phyloP scores from a whole-genome alignment of 2,797 vertebrate genomes.

The Dallia pectoralis region DNA sequence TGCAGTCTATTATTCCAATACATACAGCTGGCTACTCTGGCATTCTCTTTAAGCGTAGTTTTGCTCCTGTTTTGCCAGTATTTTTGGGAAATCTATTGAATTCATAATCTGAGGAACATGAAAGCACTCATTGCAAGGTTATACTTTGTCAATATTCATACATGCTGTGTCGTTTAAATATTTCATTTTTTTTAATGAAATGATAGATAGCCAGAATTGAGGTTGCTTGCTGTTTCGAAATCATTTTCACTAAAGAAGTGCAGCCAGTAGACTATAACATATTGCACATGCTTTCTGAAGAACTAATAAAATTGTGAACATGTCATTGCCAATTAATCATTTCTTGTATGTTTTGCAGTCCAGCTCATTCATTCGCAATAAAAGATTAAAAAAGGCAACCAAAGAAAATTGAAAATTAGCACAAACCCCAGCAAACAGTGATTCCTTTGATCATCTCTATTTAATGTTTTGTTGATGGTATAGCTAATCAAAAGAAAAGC shows the following conservation, averaged over 20 bases:
- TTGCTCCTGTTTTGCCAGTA: background rate
- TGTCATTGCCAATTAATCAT: background rate
- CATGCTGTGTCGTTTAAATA: background rate
- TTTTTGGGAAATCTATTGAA: background rate
- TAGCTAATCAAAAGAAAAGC: background rate
- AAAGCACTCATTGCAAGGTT: conserved; percentile 3
- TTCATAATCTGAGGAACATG: background rate
- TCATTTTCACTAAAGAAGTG: background rate
- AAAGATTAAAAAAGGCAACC: background rate
- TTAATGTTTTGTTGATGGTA: background rate
- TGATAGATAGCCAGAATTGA: background rate
- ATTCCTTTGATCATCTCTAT: background rate
- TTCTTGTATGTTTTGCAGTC: background rate
- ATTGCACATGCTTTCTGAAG: background rate
- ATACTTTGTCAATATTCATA: background rate
- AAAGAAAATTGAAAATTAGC: background rate
- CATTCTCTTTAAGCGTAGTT: background rate
- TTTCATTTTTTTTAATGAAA: background rate
- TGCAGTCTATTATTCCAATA: background rate
- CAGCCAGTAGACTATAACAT: no score
- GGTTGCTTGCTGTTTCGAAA: background rate
- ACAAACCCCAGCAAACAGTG: background rate
- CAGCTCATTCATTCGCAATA: background rate
- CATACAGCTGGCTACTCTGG: conserved; percentile 13
- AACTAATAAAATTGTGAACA: background rate